phyloP scores from a whole-genome alignment of 1,140 invertebrate species.

The Ylistrum balloti region DNA sequence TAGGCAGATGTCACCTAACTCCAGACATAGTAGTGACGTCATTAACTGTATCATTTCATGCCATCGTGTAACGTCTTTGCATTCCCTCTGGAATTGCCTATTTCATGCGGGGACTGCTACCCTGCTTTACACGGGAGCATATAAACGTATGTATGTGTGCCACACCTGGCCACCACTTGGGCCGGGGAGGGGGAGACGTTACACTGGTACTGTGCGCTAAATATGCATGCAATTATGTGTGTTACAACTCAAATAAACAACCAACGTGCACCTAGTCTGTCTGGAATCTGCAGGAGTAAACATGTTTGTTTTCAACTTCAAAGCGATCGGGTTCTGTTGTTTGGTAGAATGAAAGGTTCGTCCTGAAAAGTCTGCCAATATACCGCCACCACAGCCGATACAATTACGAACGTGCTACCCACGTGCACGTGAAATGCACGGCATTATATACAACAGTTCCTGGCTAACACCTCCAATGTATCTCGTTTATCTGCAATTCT shows the following conservation, averaged over 20 bases:
- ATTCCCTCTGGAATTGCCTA: neutral
- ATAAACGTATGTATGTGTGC: neutral
- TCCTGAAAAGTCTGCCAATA: neutral
- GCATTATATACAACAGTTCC: neutral
- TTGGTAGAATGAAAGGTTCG: neutral
- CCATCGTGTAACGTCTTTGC: neutral
- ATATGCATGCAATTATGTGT: conserved; percentile 35
- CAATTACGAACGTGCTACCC: neutral
- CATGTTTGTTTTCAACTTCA: conserved; percentile 35
- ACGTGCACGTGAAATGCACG: conserved; percentile 8
- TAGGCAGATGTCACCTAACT: neutral
- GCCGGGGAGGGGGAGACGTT: neutral
- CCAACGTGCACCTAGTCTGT: neutral
- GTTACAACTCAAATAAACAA: conserved; percentile 34
- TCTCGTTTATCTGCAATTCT: neutral
- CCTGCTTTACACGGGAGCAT: neutral
- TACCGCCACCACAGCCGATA: neutral
- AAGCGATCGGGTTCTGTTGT: conserved; percentile 3
- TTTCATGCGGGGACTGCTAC: neutral
- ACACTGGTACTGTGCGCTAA: neutral
- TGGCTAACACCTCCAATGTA: neutral
- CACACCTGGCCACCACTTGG: conserved; percentile 24
- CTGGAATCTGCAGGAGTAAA: conserved; percentile 23
- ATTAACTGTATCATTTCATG: neutral
- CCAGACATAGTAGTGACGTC: neutral